Evolutionary conservation across 2,113 vertebrate species (phyloP), one percentile per base, ranked within the genome.

Genomic region (Columbina picui): DNA sequence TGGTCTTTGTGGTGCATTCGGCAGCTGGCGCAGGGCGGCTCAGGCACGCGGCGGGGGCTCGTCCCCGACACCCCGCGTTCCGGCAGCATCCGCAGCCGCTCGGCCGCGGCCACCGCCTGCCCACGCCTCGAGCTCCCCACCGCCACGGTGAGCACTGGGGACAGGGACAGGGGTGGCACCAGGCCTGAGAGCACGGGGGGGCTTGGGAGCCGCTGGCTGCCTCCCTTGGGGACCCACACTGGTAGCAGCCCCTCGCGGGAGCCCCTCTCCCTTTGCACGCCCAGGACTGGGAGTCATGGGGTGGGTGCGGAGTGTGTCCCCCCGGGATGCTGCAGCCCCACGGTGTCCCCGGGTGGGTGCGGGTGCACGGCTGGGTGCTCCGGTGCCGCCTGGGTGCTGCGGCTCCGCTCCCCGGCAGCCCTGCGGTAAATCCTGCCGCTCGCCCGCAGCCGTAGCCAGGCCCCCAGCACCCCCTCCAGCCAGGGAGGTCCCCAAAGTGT

Each of bases 1-100:
- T 94, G 96, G 97, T 92, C 95, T 96, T 96, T 97, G 97, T 96
- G 96, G 96, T 94, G 95, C 94, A 67, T 78, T 87, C 91, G 86
- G 95, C 91, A 91, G 91, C 93, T 74, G 93, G 91, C 83, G 89
- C 92, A 92, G 91, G 93, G 91, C 87, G 50, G 87, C 90, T 91
- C 87, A 41, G 70, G 41, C 91, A 76, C 30, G 4, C 92, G 65
- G 80, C 61, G 38, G 85, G 91, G 59, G 53, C 73, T 81, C 88
- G 32, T 65, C 80, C 69, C 64, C 70, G 84, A 0, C 90, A 34
- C 65, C 91, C 90, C 36, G 39, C n/a, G 49, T 39, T 60, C 84
- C 82, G 9, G 17, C 84, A 39, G 32, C 85, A n/a, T 1, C 91
- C 91, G 64, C 84, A 73, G 41, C 0, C 45, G 2, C 14, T 60